phyloP scores from a whole-genome alignment of 2,113 vertebrate species.

The Mellivora capensis region DNA sequence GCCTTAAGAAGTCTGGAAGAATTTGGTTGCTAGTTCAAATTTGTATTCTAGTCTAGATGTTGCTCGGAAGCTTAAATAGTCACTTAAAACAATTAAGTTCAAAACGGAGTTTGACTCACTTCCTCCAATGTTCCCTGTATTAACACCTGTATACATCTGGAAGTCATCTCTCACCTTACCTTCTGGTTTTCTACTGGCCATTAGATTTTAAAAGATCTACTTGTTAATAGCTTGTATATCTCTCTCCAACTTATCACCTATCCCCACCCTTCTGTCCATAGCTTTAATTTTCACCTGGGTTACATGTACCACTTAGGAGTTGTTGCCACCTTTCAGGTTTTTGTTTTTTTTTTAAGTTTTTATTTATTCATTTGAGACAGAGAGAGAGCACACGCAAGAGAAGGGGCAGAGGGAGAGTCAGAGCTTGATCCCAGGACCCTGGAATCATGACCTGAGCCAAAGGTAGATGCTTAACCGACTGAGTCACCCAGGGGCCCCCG shows the following conservation, averaged over 20 bases:
- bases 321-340: background rate
- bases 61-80: background rate
- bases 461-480: background rate
- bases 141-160: background rate
- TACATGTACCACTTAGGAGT: background rate
- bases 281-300: background rate
- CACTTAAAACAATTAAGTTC: background rate
- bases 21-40: background rate
- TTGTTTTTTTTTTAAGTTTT: background rate
- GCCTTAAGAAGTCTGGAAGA: background rate
- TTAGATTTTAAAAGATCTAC: background rate
- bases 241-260: rapidly evolving
- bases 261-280: background rate
- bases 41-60: background rate
- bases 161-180: background rate
- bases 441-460: background rate
- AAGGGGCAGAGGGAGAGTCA: background rate
- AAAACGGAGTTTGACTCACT: background rate
- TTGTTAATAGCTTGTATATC: background rate
- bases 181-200: background rate
- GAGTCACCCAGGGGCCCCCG: background rate
- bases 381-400: background rate
- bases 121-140: background rate
- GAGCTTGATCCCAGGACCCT: background rate
- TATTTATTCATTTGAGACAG: background rate